phyloP scores from a whole-genome alignment of 2,113 vertebrate genomes.

The Urocolius indicus region DNA sequence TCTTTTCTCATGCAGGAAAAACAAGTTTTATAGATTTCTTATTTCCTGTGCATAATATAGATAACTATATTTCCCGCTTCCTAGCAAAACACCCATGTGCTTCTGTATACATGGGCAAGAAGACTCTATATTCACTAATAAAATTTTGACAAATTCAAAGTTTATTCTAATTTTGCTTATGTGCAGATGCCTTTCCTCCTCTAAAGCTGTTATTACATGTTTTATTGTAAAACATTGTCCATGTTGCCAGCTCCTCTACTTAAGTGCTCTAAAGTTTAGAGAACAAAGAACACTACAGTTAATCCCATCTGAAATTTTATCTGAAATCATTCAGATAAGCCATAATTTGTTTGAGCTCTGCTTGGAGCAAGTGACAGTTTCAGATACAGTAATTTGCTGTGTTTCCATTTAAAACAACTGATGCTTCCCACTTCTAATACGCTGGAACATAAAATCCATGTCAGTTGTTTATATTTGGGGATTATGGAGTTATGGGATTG shows the following conservation, averaged over 20 bases:
- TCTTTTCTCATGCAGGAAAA: neutral
- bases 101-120: neutral
- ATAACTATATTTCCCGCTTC: neutral
- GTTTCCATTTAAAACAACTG: constrained; percentile 54
- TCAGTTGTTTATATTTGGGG: constrained; percentile 55
- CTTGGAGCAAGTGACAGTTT: constrained; percentile 54
- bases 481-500: constrained; percentile 25
- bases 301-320: constrained; percentile 68
- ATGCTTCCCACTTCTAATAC: constrained; percentile 35
- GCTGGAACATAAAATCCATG: constrained; percentile 37
- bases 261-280: constrained; percentile 63
- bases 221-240: constrained; percentile 61
- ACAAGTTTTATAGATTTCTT: neutral
- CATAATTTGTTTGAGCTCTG: constrained; percentile 56
- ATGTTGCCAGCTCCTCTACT: constrained; percentile 63
- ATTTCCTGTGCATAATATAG: neutral
- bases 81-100: neutral
- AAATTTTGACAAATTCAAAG: constrained; percentile 37
- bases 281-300: constrained; percentile 62
- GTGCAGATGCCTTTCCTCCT: constrained; percentile 67
- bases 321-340: constrained; percentile 71
- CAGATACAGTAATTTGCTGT: constrained; percentile 52
- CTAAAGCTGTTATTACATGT: constrained; percentile 70
- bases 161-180: constrained; percentile 44
- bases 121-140: constrained; percentile 15